Evolutionary conservation across 1,140 invertebrate genomes (phyloP).

Genomic region (Pseudomyrmex flavicornis): DNA sequence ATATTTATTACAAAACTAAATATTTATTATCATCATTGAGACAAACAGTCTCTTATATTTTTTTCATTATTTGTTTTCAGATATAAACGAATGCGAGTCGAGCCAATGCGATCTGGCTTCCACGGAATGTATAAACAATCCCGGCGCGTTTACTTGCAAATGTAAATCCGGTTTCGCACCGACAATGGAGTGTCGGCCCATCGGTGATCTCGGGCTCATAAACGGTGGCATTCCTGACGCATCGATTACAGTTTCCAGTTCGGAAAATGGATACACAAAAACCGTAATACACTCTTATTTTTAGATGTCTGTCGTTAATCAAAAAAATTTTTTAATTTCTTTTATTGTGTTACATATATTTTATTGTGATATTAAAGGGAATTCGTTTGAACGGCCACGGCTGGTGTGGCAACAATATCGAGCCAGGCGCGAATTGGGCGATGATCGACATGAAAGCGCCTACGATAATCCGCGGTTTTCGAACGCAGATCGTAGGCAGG

Average conservation of each 20-base stretch:
- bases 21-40: neutral
- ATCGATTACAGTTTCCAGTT: constrained; percentile 93
- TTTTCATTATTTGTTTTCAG: constrained; percentile 80
- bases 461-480: constrained; percentile 95
- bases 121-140: constrained; percentile 95
- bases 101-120: constrained; percentile 96
- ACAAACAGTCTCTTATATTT: neutral
- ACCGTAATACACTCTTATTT: constrained; percentile 85
- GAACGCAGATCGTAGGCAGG: constrained; percentile 94
- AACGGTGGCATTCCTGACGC: constrained; percentile 96
- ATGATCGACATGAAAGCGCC: constrained; percentile 95
- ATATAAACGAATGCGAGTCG: constrained; percentile 96
- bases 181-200: constrained; percentile 94
- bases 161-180: constrained; percentile 94
- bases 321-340: neutral
- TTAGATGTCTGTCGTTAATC: neutral
- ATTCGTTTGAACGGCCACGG: constrained; percentile 92
- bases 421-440: constrained; percentile 94
- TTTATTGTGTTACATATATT: neutral
- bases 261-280: constrained; percentile 93
- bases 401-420: constrained; percentile 95
- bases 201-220: constrained; percentile 94
- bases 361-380: constrained; percentile 84
- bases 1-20: no score
- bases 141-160: constrained; percentile 96